phyloP scores from a whole-genome alignment of 1,140 invertebrate species.

The Pectinophora gossypiella region DNA sequence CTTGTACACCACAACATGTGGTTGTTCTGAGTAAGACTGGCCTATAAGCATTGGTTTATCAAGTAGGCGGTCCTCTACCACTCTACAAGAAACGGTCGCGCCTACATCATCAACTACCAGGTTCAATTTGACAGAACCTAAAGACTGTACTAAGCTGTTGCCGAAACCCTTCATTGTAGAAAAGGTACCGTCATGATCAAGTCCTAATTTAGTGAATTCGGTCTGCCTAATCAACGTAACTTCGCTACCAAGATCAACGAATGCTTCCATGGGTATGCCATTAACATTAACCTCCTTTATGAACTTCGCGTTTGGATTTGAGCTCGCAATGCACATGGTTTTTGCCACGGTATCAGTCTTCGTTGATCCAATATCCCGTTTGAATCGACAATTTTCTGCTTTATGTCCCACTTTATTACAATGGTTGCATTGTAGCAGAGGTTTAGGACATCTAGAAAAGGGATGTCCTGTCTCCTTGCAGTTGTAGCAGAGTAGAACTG shows the following conservation, averaged over 20 bases:
- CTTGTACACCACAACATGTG: slow-evolving; percentile 17
- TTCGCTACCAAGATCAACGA: slow-evolving; percentile 18
- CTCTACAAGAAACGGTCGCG: slow-evolving; percentile 14
- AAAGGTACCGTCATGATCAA: slow-evolving; percentile 10
- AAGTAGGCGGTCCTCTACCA: slow-evolving; percentile 14
- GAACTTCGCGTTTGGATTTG: slow-evolving; percentile 8
- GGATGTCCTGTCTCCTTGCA: slow-evolving; percentile 20
- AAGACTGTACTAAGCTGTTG: slow-evolving; percentile 13
- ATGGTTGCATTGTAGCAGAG: slow-evolving; percentile 11
- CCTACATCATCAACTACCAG: slow-evolving; percentile 17
- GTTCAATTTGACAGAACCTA: slow-evolving; percentile 10
- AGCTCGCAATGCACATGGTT: slow-evolving; percentile 10
- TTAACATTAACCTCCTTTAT: slow-evolving; percentile 9
- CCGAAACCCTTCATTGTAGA: slow-evolving; percentile 22
- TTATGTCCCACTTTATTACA: slow-evolving; percentile 15
- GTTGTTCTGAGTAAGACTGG: slow-evolving; percentile 18
- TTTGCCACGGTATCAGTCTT: slow-evolving; percentile 1
- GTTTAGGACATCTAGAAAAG: slow-evolving; percentile 12
- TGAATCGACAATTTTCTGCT: slow-evolving; percentile 2
- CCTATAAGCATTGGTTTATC: slow-evolving; percentile 17
- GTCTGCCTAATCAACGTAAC: slow-evolving; percentile 13
- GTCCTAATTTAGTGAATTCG: neutral
- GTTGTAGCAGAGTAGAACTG: slow-evolving; percentile 12
- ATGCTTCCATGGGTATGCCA: neutral
- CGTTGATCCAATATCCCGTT: neutral